These are phyloP conservation scores for Apamea anceps DNA, from an alignment of 2,888 invertebrate species.

Conservation along the genomic window DNA sequence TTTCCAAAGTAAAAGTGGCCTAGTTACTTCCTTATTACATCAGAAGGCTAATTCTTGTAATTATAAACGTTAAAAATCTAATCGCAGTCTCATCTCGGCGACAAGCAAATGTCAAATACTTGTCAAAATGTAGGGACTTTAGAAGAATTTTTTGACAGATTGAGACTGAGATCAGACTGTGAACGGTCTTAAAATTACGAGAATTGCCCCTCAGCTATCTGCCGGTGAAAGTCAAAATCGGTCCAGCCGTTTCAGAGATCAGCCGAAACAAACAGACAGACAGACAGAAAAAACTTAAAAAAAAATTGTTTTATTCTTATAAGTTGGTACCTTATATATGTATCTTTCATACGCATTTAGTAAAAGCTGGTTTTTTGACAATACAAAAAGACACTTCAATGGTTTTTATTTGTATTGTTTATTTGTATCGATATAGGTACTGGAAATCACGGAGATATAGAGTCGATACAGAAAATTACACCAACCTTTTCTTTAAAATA, in stretches of 20 bases:
- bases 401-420: neutral
- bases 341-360: neutral
- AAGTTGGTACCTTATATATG: neutral
- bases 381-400: neutral
- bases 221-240: neutral
- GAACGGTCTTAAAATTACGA: too few species aligned
- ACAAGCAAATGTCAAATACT: too few species aligned
- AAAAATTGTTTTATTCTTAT: neutral
- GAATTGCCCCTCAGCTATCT: too few species aligned
- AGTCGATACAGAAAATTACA: constrained; percentile 19
- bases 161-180: too few species aligned
- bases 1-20: neutral
- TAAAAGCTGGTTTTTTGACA: neutral
- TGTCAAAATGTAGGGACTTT: too few species aligned
- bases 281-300: neutral
- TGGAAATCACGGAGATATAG: neutral
- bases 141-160: too few species aligned
- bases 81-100: too few species aligned
- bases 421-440: neutral
- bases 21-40: neutral
- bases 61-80: too few species aligned
- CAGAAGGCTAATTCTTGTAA: too few species aligned
- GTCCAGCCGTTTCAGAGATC: neutral
- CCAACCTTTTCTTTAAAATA: constrained; percentile 40
- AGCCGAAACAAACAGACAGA: neutral